A percentile compares a stretch with the other conserved stretches of the same genome.
Conservation (phyloP, 2,797 vertebrate genomes). For the Coregonus ussuriensis region DNA sequence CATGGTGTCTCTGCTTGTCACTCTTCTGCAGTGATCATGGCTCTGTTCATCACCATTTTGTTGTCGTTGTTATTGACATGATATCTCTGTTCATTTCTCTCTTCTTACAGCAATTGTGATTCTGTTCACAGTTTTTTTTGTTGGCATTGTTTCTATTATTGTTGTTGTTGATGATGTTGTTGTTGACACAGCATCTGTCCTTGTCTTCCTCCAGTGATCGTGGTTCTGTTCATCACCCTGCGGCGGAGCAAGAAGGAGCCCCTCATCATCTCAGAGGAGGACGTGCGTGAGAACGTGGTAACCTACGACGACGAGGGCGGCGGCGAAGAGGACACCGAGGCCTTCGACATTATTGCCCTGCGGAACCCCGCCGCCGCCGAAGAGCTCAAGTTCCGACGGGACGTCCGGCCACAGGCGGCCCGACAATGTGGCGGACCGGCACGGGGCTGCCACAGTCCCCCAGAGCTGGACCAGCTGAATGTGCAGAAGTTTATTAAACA, state of each 20-base stretch:
- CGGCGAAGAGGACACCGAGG: constrained; percentile 96
- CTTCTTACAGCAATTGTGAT: not conserved
- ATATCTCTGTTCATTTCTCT: not conserved
- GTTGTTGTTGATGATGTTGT: not conserved
- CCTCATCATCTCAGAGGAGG: constrained; percentile 95
- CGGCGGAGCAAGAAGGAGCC: constrained; percentile 94
- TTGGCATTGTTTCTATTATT: not conserved
- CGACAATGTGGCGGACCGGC: constrained; percentile 59
- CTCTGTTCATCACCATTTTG: too few relatives aligned
- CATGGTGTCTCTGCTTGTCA: not conserved
- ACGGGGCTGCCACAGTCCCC: constrained; percentile 70
- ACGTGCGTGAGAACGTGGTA: constrained; percentile 94
- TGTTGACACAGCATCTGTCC: not conserved
- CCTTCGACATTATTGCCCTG: constrained; percentile 95
- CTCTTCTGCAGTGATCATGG: not conserved
- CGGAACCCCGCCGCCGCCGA: constrained; percentile 92
- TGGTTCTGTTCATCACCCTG: constrained; percentile 94
- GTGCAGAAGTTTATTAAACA: constrained; percentile 91
- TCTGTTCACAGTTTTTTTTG: not conserved
- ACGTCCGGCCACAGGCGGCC: constrained; percentile 84
- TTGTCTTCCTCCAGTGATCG: constrained; percentile 69
- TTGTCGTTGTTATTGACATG: not conserved
- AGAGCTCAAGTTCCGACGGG: constrained; percentile 90
- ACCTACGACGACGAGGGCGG: constrained; percentile 97
- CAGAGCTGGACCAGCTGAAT: constrained; percentile 78